Conservation (phyloP, 2,113 vertebrate genomes). For the Siniperca chuatsi region DNA sequence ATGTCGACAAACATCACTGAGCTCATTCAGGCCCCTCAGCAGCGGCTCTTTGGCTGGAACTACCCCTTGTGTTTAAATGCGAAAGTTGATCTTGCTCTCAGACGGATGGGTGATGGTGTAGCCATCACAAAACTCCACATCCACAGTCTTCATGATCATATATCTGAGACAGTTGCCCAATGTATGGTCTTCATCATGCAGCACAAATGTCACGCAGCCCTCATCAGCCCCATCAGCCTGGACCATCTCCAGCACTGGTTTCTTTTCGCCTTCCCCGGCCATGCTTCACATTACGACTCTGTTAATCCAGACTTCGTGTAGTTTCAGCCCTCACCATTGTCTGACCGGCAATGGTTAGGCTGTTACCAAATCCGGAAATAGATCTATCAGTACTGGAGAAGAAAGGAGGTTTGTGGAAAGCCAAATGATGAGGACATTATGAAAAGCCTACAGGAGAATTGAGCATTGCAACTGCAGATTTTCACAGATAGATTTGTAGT, state of each 20-base stretch:
- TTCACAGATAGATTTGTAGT: neutral
- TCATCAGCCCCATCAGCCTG: constrained; percentile 93
- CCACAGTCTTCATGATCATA: constrained; percentile 95
- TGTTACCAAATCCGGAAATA: neutral
- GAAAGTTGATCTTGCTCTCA: constrained; percentile 98
- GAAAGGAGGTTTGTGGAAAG: constrained; percentile 9
- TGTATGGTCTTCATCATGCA: constrained; percentile 97
- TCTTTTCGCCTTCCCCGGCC: constrained; percentile 81
- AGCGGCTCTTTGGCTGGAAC: constrained; percentile 90
- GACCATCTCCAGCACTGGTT: constrained; percentile 86
- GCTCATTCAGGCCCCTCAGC: constrained; percentile 90
- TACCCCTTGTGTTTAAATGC: constrained; percentile 92
- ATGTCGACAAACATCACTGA: constrained; percentile 91
- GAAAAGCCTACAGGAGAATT: neutral
- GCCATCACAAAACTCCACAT: constrained; percentile 94
- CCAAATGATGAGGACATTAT: constrained; percentile 3
- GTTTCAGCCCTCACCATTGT: rapidly evolving
- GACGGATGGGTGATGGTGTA: constrained; percentile 99
- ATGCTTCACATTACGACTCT: constrained; percentile 69
- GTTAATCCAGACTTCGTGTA: rapidly evolving
- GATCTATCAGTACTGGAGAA: neutral
- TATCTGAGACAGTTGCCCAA: constrained; percentile 96
- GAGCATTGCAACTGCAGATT: neutral
- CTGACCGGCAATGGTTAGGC: constrained; percentile 49
- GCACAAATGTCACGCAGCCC: constrained; percentile 93